Evolutionary conservation across 92 coral and sea anemone genomes (phyloP).

Genomic region (Heteractis magnifica): DNA sequence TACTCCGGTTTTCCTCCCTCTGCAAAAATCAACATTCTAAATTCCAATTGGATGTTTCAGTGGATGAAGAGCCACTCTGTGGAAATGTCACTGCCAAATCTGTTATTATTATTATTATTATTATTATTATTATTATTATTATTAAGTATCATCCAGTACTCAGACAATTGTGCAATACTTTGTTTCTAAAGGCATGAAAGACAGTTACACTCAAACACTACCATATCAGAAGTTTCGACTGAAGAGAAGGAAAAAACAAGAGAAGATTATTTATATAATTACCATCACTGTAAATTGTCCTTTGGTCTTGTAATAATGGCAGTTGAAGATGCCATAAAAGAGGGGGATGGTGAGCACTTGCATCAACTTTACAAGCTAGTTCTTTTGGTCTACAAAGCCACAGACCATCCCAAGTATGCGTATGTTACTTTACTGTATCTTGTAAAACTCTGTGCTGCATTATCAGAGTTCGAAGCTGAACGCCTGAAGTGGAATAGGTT

Average conservation of each 20-base stretch:
- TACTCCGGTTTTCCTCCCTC: no score
- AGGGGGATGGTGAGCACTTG: constrained; percentile 65
- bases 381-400: constrained; percentile 55
- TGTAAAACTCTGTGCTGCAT: constrained; percentile 37
- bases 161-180: no score
- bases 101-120: no score
- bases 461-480: constrained; percentile 51
- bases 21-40: no score
- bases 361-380: constrained; percentile 54
- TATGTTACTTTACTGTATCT: constrained; percentile 47
- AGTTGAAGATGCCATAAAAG: constrained; percentile 66
- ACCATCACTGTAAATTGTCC: constrained; percentile 51
- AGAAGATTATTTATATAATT: constrained; percentile 52
- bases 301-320: constrained; percentile 49
- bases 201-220: no score
- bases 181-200: no score
- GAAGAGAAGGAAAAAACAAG: background rate
- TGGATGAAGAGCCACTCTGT: no score
- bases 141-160: no score
- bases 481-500: constrained; percentile 64
- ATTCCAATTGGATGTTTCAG: no score
- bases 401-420: constrained; percentile 59
- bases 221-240: no score
- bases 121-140: no score
- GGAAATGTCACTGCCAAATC: no score